Percentiles rank a stretch among this genome's conserved stretches.
Evolutionary conservation across 2,113 vertebrate species (phyloP).

Genomic region (Zosterops hypoxanthus): DNA sequence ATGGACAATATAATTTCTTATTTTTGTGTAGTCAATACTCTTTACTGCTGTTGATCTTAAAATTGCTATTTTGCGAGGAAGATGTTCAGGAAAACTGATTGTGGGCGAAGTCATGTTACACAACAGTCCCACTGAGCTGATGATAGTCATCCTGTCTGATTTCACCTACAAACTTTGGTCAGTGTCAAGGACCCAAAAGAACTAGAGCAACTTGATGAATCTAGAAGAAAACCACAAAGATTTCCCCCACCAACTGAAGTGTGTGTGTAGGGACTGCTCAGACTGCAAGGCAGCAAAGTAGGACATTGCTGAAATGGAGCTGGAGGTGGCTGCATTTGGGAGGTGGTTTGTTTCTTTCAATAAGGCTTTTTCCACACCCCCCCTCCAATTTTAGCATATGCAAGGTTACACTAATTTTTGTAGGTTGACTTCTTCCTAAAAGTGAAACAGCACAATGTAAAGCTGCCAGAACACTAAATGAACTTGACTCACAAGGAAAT

Average conservation of each 20-base stretch:
- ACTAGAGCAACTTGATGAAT: not conserved
- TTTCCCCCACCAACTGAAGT: rapidly evolving
- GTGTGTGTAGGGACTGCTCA: not conserved
- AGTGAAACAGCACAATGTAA: not conserved
- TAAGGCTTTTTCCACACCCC: not conserved
- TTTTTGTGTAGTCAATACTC: not conserved
- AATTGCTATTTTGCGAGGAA: not conserved
- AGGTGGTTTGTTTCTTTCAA: not conserved
- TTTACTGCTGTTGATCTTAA: not conserved
- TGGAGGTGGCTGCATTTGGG: not conserved
- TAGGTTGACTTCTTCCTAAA: not conserved
- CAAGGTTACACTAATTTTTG: not conserved
- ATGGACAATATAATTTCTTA: not conserved
- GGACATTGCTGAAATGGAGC: not conserved
- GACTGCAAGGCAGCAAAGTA: not conserved
- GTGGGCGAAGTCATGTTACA: not conserved
- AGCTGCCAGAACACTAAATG: not conserved
- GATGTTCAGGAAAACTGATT: not conserved
- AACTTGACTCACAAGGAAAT: not conserved
- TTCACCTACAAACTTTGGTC: not conserved
- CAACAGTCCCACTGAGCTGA: not conserved
- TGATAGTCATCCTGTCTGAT: not conserved
- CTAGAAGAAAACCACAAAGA: not conserved
- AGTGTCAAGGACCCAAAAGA: not conserved
- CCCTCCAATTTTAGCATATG: not conserved